These are phyloP conservation scores for Endotricha flammealis DNA, from an alignment of 2,888 invertebrate genomes.

Conservation along the genomic window DNA sequence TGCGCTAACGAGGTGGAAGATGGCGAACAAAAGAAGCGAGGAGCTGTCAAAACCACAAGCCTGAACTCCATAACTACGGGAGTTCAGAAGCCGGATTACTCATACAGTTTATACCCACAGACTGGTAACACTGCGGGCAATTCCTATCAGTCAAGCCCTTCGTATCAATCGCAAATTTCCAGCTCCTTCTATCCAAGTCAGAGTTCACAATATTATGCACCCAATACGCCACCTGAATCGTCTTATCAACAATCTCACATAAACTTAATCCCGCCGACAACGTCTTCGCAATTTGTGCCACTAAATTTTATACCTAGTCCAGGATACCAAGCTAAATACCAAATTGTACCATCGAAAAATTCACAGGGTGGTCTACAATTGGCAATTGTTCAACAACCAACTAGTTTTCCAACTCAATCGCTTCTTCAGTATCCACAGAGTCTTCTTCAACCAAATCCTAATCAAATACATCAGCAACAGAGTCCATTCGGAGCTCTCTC, in stretches of 20 bases:
- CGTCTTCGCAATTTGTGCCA: conserved; percentile 54
- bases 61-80: conserved; percentile 63
- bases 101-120: conserved; percentile 59
- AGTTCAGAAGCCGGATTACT: conserved; percentile 67
- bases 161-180: conserved; percentile 51
- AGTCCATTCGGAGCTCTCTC: conserved; percentile 30
- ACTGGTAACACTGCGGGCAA: conserved; percentile 38
- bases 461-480: conserved; percentile 36
- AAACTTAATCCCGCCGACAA: conserved; percentile 41
- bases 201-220: conserved; percentile 50
- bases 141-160: conserved; percentile 40
- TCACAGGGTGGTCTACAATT: conserved; percentile 54
- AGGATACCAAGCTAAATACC: conserved; percentile 68
- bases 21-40: conserved; percentile 64
- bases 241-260: conserved; percentile 43
- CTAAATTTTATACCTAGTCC: conserved; percentile 58
- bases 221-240: conserved; percentile 35
- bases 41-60: conserved; percentile 51
- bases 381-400: conserved; percentile 51
- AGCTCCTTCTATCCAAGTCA: conserved; percentile 66
- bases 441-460: conserved; percentile 37
- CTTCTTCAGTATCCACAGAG: conserved; percentile 46
- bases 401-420: conserved; percentile 35
- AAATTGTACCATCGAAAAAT: conserved; percentile 55
- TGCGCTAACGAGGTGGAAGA: conserved; percentile 59